Base-by-base conservation (phyloP, 2,888 invertebrate species). In the Ochropleura leucogaster region DNA sequence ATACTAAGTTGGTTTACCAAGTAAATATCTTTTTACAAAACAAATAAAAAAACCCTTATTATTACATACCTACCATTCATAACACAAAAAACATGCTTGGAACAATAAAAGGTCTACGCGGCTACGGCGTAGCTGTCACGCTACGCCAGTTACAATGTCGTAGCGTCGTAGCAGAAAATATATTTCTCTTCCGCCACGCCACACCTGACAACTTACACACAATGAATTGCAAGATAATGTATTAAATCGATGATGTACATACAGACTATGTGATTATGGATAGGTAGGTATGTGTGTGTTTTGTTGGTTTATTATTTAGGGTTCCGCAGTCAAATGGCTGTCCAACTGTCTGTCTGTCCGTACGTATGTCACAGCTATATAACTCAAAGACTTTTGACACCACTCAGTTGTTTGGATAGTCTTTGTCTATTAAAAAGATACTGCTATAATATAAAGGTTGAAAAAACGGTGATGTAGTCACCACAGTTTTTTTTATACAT, bases 61-160 rank as follows among this genome's bases (percentile, higher is more conserved):
- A 55, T 18, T 44, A 53, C 18, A 0, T 42, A 18, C 20, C 1
- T 7, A 49, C 18, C 7, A 49, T 30, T 10, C 20, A 67, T 77
- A 67, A 78, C 55, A 55, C 57, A 9, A 42, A 12, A 70, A 8
- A n/a, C 40, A 30, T 30, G 5, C 40, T 20, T 6, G 0, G 2
- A n/a, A 70, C 47, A 66, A 67, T 65, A 51, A 65, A 76, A 18
- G n/a, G 60, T 12, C 79, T 77, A 69, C 65, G 83, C 51, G 14
- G 72, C 75, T 80, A 80, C 80, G 81, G 0, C 75, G 85, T 84
- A 80, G 85, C 81, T 68, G 81, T 51, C 85, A 74, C 40, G 85
- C 85, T 80, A 80, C 81, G 80, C 18, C 57, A 9, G 55, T 60
- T 68, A 84, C 67, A 53, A 30, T 59, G 64, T 65, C 74, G 75